Evolutionary conservation across 2,888 invertebrate species (phyloP), one percentile per base, ranked within the genome.

Genomic region (Bugulina stolonifera): DNA sequence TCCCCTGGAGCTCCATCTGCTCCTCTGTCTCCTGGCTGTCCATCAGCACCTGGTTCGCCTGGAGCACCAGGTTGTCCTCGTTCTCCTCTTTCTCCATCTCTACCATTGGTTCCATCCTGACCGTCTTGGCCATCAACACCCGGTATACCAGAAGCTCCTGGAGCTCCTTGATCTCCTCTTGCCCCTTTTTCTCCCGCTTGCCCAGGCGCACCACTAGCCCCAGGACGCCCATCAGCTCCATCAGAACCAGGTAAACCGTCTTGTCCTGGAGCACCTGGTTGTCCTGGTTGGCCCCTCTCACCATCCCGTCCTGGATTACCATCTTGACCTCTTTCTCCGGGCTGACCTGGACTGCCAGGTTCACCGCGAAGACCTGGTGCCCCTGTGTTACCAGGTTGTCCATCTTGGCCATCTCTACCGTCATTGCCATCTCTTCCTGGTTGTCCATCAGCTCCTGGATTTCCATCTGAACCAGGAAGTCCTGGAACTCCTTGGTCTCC

Each of bases 21-120:
- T 57, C 74, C 74, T 35, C 52, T 57, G 1, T 43, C 32, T 64
- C 73, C 73, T 43, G 72, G 73, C 35, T 64, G 23, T 54, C 73
- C 73, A 2, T 52, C 54, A 18, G 52, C 22, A n/a, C 73, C 72
- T 27, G 70, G 43, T 32, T n/a, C 2, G 5, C 70, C 43, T 10
- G 23, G 35, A 14, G 23, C 35, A 2, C 35, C 34, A 29, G 71
- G 57, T 22, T 55, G 22, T 71, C 29, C 71, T 54, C 1, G n/a
- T 35, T 25, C 52, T n/a, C 73, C 73, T 35, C 25, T 32, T 14
- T 32, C 55, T 3, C 71, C 73, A 35, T 58, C 71, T 23, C 27
- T 1, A 3, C 72, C 71, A 54, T 71, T 54, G 1, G 52, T 58
- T 32, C 73, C 73, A 69, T 43, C 34, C 3, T 27, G 25, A 69